phyloP scores from a whole-genome alignment of 2,113 vertebrate genomes.

The Sorex fumeus region DNA sequence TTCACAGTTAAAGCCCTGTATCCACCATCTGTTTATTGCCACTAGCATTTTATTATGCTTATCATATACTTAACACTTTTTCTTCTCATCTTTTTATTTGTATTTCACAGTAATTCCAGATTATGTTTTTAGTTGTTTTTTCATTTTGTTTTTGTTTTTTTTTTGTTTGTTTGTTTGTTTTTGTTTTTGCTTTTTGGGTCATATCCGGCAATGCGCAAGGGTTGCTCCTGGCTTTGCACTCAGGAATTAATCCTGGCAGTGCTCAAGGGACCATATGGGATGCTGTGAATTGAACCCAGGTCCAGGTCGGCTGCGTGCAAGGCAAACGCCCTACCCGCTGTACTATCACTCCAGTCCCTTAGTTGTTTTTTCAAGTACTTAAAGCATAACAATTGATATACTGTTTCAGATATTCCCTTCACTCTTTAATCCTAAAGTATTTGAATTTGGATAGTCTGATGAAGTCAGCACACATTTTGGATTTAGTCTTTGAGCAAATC shows the following conservation, averaged over 20 bases:
- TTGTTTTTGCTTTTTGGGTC: too few relatives aligned
- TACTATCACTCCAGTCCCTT: too few relatives aligned
- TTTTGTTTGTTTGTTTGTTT: too few relatives aligned
- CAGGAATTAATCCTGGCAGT: too few relatives aligned
- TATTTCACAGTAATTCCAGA: slow-evolving; percentile 57
- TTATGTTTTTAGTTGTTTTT: neutral
- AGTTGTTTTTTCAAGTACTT: slow-evolving; percentile 61
- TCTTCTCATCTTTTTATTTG: neutral
- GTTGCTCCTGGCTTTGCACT: too few relatives aligned
- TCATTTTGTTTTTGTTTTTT: too few relatives aligned
- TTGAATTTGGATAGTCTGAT: slow-evolving; percentile 46
- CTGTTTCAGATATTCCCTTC: slow-evolving; percentile 24
- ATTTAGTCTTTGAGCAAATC: slow-evolving; percentile 48
- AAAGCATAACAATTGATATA: slow-evolving; percentile 13
- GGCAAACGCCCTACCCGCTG: too few relatives aligned
- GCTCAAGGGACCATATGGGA: too few relatives aligned
- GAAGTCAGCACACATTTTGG: slow-evolving; percentile 51
- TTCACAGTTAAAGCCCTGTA: slow-evolving; percentile 44
- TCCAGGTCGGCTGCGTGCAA: too few relatives aligned
- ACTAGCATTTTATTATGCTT: slow-evolving; percentile 65
- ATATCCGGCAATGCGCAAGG: too few relatives aligned
- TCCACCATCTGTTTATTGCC: neutral
- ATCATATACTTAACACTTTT: neutral
- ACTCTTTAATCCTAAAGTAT: slow-evolving; percentile 36
- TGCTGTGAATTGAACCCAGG: too few relatives aligned